Conservation (phyloP, 2,113 vertebrate genomes). For the Megalops atlanticus region DNA sequence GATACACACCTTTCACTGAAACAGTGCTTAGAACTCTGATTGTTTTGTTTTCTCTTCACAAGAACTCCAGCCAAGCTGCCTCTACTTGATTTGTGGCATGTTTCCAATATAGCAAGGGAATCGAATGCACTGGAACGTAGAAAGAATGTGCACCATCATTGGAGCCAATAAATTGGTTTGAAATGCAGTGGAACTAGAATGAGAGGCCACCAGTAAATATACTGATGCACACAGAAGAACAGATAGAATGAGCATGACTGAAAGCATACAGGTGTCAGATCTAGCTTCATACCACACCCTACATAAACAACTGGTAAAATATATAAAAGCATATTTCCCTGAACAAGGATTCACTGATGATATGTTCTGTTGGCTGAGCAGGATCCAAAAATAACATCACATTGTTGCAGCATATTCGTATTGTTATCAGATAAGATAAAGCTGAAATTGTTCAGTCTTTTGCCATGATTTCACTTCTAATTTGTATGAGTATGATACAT, state of each 20-base stretch:
- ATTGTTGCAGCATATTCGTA: no score
- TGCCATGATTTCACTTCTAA: background rate
- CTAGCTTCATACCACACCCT: background rate
- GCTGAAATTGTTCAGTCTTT: no score
- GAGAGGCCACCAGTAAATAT: constrained; percentile 9
- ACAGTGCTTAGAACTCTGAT: constrained; percentile 8
- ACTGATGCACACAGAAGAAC: background rate
- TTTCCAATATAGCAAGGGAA: constrained; percentile 32
- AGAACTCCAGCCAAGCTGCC: constrained; percentile 19
- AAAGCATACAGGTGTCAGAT: background rate
- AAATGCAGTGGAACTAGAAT: constrained; percentile 44
- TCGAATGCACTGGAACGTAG: constrained; percentile 45
- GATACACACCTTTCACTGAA: constrained; percentile 23
- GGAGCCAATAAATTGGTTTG: constrained; percentile 45
- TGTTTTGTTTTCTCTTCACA: background rate
- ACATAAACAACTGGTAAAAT: background rate
- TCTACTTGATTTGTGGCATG: constrained; percentile 40
- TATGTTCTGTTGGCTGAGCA: background rate
- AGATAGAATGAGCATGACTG: background rate
- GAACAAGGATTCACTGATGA: background rate
- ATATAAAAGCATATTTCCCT: background rate
- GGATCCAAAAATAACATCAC: no score
- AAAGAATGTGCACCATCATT: constrained; percentile 29
- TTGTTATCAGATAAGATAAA: no score
- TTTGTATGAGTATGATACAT: background rate